These are phyloP conservation scores for Myiothlypis coronata DNA, from an alignment of 2,797 vertebrate genomes.

Conservation along the genomic window DNA sequence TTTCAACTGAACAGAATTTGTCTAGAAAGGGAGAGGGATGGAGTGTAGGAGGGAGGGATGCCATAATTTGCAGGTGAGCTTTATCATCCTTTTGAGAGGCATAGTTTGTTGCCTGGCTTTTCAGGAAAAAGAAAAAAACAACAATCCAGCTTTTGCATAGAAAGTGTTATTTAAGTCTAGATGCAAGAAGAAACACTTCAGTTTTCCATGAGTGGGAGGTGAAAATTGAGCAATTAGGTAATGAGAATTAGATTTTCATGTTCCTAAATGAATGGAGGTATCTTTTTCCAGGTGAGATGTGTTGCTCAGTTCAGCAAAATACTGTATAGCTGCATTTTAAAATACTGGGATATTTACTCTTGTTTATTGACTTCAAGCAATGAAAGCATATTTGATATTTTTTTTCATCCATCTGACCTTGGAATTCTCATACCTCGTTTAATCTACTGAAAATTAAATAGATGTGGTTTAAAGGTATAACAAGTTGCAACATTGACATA, in stretches of 20 bases:
- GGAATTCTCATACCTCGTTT: not conserved
- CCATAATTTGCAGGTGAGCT: not conserved
- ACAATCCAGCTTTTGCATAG: not conserved
- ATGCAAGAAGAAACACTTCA: not conserved
- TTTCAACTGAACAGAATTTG: not conserved
- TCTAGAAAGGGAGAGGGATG: not conserved
- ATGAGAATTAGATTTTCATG: not conserved
- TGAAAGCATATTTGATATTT: not conserved
- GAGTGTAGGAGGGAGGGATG: not conserved
- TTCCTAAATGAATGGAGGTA: not conserved
- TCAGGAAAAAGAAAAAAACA: not conserved
- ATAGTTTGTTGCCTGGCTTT: not conserved
- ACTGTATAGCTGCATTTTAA: not conserved
- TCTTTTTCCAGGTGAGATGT: not conserved
- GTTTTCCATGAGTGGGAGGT: not conserved
- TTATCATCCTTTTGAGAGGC: not conserved
- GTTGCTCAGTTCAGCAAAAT: not conserved
- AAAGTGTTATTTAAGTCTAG: not conserved
- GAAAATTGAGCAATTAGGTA: not conserved
- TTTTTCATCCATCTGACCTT: not conserved
- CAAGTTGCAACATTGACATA: not conserved
- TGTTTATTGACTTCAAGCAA: not conserved
- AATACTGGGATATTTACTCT: not conserved
- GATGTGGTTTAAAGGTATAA: not conserved
- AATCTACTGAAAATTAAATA: not conserved